Percentiles rank a stretch among this genome's conserved stretches.
Conservation (phyloP, 2,888 invertebrate species). For the Branchipolynoe longqiensis region DNA sequence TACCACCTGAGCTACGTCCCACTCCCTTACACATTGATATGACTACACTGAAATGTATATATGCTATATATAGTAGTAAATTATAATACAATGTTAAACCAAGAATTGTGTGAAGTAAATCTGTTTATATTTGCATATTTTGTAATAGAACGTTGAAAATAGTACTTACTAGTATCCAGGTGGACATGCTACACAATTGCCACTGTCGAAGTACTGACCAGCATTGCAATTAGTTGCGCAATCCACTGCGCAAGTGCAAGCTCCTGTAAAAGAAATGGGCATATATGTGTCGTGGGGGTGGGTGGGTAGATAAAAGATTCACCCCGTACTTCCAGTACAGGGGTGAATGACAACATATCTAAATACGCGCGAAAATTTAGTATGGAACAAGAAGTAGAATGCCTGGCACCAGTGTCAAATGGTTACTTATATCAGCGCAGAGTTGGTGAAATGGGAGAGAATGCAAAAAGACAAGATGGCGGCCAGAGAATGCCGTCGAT, state of each 20-base stretch:
- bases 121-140: neutral
- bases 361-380: neutral
- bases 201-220: constrained; percentile 65
- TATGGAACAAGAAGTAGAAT: too few species aligned
- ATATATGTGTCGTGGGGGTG: too few species aligned
- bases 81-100: neutral
- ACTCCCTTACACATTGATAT: neutral
- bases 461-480: too few species aligned
- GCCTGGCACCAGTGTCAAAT: too few species aligned
- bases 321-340: too few species aligned
- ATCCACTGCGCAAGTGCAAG: constrained; percentile 67
- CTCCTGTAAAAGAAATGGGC: constrained; percentile 57
- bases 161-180: constrained; percentile 67
- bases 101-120: neutral
- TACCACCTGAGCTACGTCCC: too few species aligned
- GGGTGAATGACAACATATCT: too few species aligned
- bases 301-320: too few species aligned
- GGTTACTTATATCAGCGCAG: too few species aligned
- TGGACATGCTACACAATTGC: constrained; percentile 64
- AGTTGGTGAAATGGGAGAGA: too few species aligned
- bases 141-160: neutral
- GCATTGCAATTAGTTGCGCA: constrained; percentile 66
- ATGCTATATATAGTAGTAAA: neutral
- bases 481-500: too few species aligned
- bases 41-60: neutral